Base-by-base conservation (phyloP, 1,140 invertebrate species). In the Hylaeus anthracinus region DNA sequence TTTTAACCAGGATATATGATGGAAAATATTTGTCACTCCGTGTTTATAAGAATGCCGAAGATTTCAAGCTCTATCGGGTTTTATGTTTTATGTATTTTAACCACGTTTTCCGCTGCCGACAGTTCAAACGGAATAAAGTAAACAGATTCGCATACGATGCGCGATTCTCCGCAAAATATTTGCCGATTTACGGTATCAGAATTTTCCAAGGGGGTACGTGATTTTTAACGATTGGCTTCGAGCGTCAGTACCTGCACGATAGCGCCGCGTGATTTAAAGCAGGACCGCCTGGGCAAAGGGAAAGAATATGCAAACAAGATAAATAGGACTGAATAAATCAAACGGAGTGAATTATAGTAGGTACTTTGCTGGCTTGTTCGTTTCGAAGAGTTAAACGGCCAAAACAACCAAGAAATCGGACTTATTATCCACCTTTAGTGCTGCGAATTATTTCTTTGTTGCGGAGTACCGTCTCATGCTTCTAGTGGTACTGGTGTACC, bases 311-410 rank as follows among this genome's bases (percentile, higher is more conserved):
- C 69, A 84, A 85, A 85, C 72, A 75, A 84, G 84, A 84, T 85
- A 85, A 81, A 85, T 85, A 71, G 69, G 69, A 41, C 53, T 45
- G 83, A 72, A 85, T 85, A 85, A 85, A 85, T 85, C 82, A 84
- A 85, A 85, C 78, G 58, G 45, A 73, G 72, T 81, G 82, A 85
- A 85, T 85, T 85, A 84, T 81, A 77, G 67, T 55, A 45, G 67
- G 53, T 85, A 72, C 82, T 85, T 81, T 81, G 69, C 67, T 55
- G 71, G 77, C 78, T 72, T 61, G 51, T 51, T 72, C 56, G 64
- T 48, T 72, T 76, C 82, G 43, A 72, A 61, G 69, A 84, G 63
- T 74, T 76, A 66, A 63, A 76, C 72, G 67, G 67, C 61, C 61
- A 45, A 58, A 58, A 78, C 67, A 73, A 84, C 84, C 60, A 76